Evolutionary conservation across 2,113 vertebrate species (phyloP), one percentile per base, ranked within the genome.

Genomic region (Dasypus novemcinctus): DNA sequence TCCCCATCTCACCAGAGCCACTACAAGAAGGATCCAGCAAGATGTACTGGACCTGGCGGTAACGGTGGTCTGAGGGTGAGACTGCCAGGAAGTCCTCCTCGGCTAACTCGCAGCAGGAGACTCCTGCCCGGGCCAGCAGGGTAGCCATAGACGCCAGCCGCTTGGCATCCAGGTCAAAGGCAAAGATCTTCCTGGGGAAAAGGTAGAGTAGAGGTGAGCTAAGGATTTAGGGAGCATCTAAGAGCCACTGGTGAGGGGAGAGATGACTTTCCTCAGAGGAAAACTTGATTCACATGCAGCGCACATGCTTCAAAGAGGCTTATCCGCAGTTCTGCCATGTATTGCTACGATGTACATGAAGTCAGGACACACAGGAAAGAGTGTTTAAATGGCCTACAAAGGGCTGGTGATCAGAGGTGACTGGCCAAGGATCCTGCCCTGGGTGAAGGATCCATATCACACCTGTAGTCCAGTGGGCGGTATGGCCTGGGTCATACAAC

Each of bases 21-120:
- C 99, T 99, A 98, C 99, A 99, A 0, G 99, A 99, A 0, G 99
- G 99, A 95, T 99, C 99, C 8, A 99, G 98, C 82, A 99, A 98
- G 94, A 99, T 98, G 52, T 99, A 98, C 90, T 98, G 97, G 27
- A 99, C 99, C 27, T 97, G 98, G 94, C 97, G 96, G 87, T 99
- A 99, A 75, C 98, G 98, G 2, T 97, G 97, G 72, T 98, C 98
- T 0, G 78, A 5, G 0, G 99, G 98, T 10, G 99, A 98, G 43
- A 99, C 98, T 0, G 98, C 98, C 68, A 99, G 98, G 97, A 99
- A 99, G 98, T 99, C 99, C 95, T 98, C 97, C 97, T 99, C 98
- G 2, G 99, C 98, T 95, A 99, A 97, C 96, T 99, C 98, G 7
- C 99, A 99, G 97, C 99, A 98, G 0, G 98, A 99, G 94, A 99